Evolutionary conservation across 2,888 invertebrate species (phyloP), one percentile per base, ranked within the genome.

Genomic region (Thecophora atra): DNA sequence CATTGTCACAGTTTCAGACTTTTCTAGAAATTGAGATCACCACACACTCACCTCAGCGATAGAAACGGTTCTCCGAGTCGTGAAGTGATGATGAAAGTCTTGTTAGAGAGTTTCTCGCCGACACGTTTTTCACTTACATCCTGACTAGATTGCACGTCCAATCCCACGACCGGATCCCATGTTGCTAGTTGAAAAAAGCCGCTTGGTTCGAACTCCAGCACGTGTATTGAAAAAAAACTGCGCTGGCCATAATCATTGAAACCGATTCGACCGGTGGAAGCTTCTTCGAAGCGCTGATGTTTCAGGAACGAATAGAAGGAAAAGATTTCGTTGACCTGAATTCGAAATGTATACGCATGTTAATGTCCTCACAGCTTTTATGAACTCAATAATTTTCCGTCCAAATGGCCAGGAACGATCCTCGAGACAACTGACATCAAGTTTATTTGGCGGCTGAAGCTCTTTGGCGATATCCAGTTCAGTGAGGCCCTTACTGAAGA

Each of bases 21-120:
- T 8, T 26, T 47, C 15, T 37, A 26, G 13, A 62, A 54, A n/a
- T 7, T 30, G 5, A 52, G 8, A 4, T 13, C 3, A 28, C 11
- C 37, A 5, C 6, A 26, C 44, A n/a, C 56, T 24, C 65, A 77
- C 78, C 86, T 88, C 76, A 88, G 84, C 79, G 90, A 89, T 44
- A 94, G 84, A 83, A 91, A 94, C 0, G 94, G 94, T 8, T 90
- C 90, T 3, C 93, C 94, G 78, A 93, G 84, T 72, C 93, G 90
- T 17, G 91, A 92, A 4, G 92, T 91, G 7, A 95, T 88, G 78
- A 89, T 89, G 74, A 93, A 90, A 1, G 91, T 92, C 87, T 91
- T 92, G 82, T 92, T 92, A 75, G 90, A 89, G 2, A 87, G 69
- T 67, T 84, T 84, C 71, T 85, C 82, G 21, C 83, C 84, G 1